A percentile compares a stretch with the other conserved stretches of the same genome.
Evolutionary conservation across 2,888 invertebrate genomes (phyloP).

Genomic region (Hyalella azteca): DNA sequence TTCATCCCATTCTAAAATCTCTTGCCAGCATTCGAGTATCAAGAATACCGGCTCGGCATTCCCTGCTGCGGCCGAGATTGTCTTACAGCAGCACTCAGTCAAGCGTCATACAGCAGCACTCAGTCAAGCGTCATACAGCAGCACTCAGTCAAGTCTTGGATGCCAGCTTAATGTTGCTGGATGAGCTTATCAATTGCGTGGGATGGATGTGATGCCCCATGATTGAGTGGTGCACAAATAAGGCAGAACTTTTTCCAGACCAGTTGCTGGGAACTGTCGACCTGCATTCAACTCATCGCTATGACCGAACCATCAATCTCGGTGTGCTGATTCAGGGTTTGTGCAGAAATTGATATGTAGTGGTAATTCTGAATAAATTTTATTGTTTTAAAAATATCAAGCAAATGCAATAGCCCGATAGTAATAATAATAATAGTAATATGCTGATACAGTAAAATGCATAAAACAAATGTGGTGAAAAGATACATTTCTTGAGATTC

Average conservation of each 20-base stretch:
- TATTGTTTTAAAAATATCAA: too few relatives aligned
- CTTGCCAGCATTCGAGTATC: too few relatives aligned
- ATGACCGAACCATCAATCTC: neutral
- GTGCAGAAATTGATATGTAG: too few relatives aligned
- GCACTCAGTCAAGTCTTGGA: neutral
- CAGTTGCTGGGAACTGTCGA: neutral
- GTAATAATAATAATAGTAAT: too few relatives aligned
- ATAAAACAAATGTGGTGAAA: too few relatives aligned
- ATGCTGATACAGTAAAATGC: too few relatives aligned
- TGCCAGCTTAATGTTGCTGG: neutral
- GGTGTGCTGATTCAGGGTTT: too few relatives aligned
- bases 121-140: neutral
- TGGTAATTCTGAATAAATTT: too few relatives aligned
- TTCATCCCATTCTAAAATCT: too few relatives aligned
- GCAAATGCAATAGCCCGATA: too few relatives aligned
- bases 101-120: neutral
- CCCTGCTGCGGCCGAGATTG: constrained; percentile 1
- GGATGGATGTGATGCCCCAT: neutral
- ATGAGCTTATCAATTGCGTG: constrained; percentile 21
- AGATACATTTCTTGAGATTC: too few relatives aligned
- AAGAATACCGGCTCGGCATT: neutral
- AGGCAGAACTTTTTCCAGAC: neutral
- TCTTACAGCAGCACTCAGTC: neutral
- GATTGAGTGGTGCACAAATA: constrained; percentile 21
- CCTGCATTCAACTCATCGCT: neutral